Evolutionary conservation across 2,797 vertebrate species (phyloP).

Genomic region (Todus mexicanus): DNA sequence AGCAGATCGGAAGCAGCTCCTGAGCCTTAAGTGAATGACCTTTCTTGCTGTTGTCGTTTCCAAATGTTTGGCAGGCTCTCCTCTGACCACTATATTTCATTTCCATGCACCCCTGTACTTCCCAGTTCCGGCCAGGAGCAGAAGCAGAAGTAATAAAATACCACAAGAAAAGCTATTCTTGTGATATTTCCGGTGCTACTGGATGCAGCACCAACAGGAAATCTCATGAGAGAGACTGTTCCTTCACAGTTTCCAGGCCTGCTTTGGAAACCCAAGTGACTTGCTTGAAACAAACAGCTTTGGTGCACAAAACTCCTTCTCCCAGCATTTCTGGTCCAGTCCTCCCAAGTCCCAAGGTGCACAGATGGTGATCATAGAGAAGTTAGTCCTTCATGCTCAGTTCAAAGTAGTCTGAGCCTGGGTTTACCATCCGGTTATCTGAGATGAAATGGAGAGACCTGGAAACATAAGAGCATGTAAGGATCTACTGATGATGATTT

Average conservation of each 20-base stretch:
- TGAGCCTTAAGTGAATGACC: neutral
- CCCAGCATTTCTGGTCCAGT: neutral
- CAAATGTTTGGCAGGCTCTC: slow-evolving; percentile 43
- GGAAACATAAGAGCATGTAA: fast-evolving
- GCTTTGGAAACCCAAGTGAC: neutral
- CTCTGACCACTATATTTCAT: slow-evolving; percentile 57
- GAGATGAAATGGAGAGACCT: neutral
- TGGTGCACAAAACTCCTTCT: neutral
- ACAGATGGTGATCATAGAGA: neutral
- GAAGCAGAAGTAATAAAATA: slow-evolving; percentile 76
- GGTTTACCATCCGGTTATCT: neutral
- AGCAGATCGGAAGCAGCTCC: neutral
- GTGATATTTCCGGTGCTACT: slow-evolving; percentile 63
- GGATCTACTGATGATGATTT: fast-evolving
- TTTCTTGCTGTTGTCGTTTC: neutral
- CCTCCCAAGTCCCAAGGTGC: neutral
- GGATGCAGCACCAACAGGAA: slow-evolving; percentile 73
- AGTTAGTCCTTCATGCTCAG: neutral
- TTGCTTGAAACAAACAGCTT: neutral
- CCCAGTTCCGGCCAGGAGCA: slow-evolving; percentile 43
- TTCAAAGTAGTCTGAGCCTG: neutral
- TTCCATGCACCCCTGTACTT: slow-evolving; percentile 50
- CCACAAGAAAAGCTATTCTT: slow-evolving; percentile 69
- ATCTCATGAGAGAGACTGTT: slow-evolving; percentile 65
- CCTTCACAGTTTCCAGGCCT: slow-evolving; percentile 40